Evolutionary conservation across 2,888 invertebrate genomes (phyloP).

Genomic region (Catocala fraxini): DNA sequence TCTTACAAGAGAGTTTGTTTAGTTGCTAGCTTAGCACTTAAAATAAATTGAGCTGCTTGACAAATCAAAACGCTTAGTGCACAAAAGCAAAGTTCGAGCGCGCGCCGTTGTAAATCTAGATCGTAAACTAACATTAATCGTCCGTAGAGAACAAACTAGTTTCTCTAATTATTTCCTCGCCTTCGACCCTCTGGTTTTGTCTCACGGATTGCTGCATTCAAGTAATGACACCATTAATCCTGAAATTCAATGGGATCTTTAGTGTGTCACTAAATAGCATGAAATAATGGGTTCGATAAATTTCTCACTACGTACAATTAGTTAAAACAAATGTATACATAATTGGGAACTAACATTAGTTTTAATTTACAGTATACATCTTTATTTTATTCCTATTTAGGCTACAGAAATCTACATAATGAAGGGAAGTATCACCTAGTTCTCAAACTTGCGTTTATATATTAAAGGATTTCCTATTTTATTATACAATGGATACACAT

Average conservation of each 20-base stretch:
- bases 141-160: constrained; percentile 72
- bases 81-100: constrained; percentile 63
- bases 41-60: constrained; percentile 35
- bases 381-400: too few species aligned
- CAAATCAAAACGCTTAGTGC: constrained; percentile 48
- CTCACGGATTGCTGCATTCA: constrained; percentile 65
- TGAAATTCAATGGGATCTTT: constrained; percentile 57
- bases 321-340: constrained; percentile 13
- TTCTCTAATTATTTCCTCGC: constrained; percentile 79
- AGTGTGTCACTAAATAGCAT: constrained; percentile 41
- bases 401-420: too few species aligned
- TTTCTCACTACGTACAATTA: constrained; percentile 15
- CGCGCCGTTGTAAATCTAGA: constrained; percentile 65
- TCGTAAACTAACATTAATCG: constrained; percentile 79
- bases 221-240: constrained; percentile 66
- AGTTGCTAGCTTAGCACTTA: constrained; percentile 8
- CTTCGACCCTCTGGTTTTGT: constrained; percentile 73
- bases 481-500: too few species aligned
- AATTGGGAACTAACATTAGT: constrained; percentile 9
- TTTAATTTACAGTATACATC: not conserved
- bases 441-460: too few species aligned
- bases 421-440: too few species aligned
- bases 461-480: too few species aligned
- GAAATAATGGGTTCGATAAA: constrained; percentile 29
- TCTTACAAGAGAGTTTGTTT: constrained; percentile 1